Evolutionary conservation across 2,113 vertebrate genomes (phyloP), one percentile per base, ranked within the genome.

Genomic region (Leiothrix lutea): DNA sequence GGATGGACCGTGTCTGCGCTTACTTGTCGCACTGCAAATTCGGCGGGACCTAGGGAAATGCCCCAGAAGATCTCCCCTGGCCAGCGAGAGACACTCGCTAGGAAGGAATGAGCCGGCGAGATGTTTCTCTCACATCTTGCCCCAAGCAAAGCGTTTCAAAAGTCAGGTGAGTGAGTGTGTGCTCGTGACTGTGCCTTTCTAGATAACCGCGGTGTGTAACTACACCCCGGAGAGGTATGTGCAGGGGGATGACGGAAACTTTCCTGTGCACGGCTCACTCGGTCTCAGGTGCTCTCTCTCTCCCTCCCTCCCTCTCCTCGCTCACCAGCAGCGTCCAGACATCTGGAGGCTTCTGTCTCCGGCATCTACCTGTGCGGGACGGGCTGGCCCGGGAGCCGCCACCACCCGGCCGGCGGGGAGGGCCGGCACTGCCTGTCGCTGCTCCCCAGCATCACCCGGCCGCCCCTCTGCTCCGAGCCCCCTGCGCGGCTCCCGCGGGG

Each of bases 141-240:
- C 71, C 28, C 65, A 31, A 86, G 92, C 61, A 17, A 87, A 80
- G 31, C 18, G 79, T 92, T 95, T 90, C 29, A 86, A 56, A 86
- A 83, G 77, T 64, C 88, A 66, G 77, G 70, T 94, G 90, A 88
- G 89, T 70, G 90, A 87, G 81, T 22, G 10, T 23, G 56, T 28
- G 25, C 85, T 57, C 44, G 67, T 91, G 88, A 92, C 90, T 40
- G 64, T 80, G 86, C 56, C 45, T 67, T 71, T 56, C 73, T 21
- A 40, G 92, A 64, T 88, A 88, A 80, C 67, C 53, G 56, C 53
- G 53, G 40, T 50, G 20, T 35, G 5, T 38, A 94, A 25, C 90
- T 86, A 8, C 93, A 91, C 93, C 84, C 79, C 29, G 84, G 47
- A 80, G 51, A 94, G 94, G 81, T 75, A 87, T 77, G 91, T 65